Base-by-base conservation (phyloP, 2,113 vertebrate species). In the Orthonyx spaldingii region DNA sequence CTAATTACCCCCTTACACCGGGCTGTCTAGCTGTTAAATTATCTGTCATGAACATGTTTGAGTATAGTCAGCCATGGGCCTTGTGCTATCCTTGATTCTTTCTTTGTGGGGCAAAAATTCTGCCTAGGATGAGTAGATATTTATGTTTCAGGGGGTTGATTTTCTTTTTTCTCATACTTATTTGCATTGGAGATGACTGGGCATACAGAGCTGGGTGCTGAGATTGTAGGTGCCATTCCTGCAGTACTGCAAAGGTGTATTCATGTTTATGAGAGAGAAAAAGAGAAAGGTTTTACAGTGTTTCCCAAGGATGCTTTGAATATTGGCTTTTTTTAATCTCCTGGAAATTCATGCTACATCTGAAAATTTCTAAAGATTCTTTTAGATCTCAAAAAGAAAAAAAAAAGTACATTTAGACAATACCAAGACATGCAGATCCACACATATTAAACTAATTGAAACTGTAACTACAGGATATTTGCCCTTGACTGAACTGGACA, bases 11-110 rank as follows among this genome's bases (percentile, higher is more conserved):
- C 50, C 60, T 77, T 50, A 16, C 42, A 33, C 21, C 37, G 59
- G 33, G 26, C 78, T 89, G 87, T 82, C 81, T 91, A 79, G 84
- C 69, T 95, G 53, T 56, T 93, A 75, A 72, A 85, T 72, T 90
- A 60, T 57, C 74, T 89, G 59, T 77, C 84, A 87, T 33, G 23
- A 77, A 23, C 47, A 9, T 55, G 53, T 32, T 65, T 0, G 4
- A 87, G 74, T 65, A 37, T 11, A 89, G 69, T 60, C 53, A 59
- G 57, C 79, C 63, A 17, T 0, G 1, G 59, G 44, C 85, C 66
- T 77, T 61, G 24, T 86, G 56, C 50, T 83, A 6, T 33, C 59
- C 44, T 60, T 85, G 37, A 22, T 64, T 93, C 78, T 91, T 76
- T 50, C 78, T 76, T 61, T 80, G 70, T 57, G 39, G 11, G 20